These are phyloP conservation scores for Drosophila falleni DNA, from an alignment of 2,888 invertebrate species.

Conservation along the genomic window DNA sequence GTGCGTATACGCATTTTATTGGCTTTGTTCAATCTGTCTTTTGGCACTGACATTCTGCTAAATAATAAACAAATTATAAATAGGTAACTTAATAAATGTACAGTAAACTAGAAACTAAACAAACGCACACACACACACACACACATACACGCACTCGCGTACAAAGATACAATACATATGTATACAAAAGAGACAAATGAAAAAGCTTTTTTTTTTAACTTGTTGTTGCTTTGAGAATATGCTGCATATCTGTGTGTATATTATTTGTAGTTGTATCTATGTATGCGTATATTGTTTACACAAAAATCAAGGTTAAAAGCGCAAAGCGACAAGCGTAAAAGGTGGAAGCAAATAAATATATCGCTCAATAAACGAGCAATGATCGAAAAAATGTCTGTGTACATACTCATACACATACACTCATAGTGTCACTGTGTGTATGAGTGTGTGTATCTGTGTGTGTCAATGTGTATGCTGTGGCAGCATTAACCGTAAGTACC, in stretches of 20 bases:
- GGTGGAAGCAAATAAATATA: constrained; percentile 75
- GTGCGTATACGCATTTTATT: constrained; percentile 21
- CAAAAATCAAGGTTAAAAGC: constrained; percentile 79
- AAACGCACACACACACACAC: constrained; percentile 38
- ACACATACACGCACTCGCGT: constrained; percentile 25
- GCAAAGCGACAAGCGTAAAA: constrained; percentile 76
- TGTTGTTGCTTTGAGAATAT: constrained; percentile 53
- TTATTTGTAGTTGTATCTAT: constrained; percentile 36
- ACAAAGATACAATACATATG: constrained; percentile 26
- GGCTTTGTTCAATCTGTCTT: constrained; percentile 13
- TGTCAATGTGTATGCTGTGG: constrained; percentile 17
- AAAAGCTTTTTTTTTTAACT: constrained; percentile 64
- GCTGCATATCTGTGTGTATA: constrained; percentile 53
- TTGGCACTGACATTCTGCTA: constrained; percentile 61
- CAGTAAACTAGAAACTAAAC: constrained; percentile 60
- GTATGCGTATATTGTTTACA: constrained; percentile 72
- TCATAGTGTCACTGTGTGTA: constrained; percentile 5
- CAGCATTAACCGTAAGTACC: constrained; percentile 55
- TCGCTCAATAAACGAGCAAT: constrained; percentile 67
- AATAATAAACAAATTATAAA: constrained; percentile 79
- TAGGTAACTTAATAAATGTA: constrained; percentile 80
- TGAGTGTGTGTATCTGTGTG: background rate
- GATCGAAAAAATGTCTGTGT: constrained; percentile 53
- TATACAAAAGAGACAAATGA: constrained; percentile 50
- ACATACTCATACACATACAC: constrained; percentile 3